Base-by-base conservation (phyloP, 2,113 vertebrate species). In the Mustela nigripes region DNA sequence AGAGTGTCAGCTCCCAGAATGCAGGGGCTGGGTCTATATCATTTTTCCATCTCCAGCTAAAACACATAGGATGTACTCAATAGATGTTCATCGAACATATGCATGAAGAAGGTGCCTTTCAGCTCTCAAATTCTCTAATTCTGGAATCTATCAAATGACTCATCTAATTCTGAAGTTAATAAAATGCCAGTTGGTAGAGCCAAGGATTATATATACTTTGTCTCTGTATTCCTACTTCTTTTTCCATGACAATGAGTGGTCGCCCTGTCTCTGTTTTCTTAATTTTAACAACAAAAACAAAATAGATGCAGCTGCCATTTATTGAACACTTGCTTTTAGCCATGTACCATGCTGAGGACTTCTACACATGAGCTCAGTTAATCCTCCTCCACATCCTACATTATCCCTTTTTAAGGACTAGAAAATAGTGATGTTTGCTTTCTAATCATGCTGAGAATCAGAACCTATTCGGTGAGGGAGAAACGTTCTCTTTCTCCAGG, bases 111-210 rank as follows among this genome's bases (percentile, higher is more conserved):
- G 31, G 36, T 71, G 15, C 21, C 50, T 92, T 67, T 74, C 15
- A 50, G 8, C 31, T 92, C 78, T 74, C 62, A 89, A 45, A 80
- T 85, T 95, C 88, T 79, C 2, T 84, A 91, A 88, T 5, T 89
- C 21, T 65, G 33, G 21, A 58, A 65, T 50, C n/a, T 60, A 7
- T 81, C 62, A 91, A 56, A n/a, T n/a, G 28, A 60, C 15, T 71
- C 42, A 50, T 79, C 22, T 86, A 69, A 94, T 65, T 91, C 31
- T 63, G 26, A 95, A 67, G 48, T 85, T 58, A 81, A 81, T 12
- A 85, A 91, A 92, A 92, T 86, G 21, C 24, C 24, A 36, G n/a
- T 74, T 62, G 19, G 19, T 73, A 73, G 56, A 73, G 16, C 1
- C 36, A 50, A 14, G n/a, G 39, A 80, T 74, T 88, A 45, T 26